phyloP scores from a whole-genome alignment of 2,113 vertebrate genomes.

The Miniopterus natalensis region DNA sequence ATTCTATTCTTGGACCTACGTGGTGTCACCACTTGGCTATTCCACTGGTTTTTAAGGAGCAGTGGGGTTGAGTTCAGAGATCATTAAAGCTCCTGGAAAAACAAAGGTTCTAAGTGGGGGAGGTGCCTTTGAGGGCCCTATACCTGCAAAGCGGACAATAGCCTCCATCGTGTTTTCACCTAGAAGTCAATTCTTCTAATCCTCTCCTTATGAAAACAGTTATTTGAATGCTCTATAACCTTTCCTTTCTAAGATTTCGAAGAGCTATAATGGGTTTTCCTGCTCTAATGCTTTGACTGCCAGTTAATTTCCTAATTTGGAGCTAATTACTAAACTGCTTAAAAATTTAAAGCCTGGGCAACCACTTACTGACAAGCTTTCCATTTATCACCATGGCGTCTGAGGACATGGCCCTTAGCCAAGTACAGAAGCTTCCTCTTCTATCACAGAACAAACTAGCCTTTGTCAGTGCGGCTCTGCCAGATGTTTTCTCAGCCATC shows the following conservation, averaged over 20 bases:
- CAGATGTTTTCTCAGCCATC: neutral
- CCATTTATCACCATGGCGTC: slow-evolving; percentile 41
- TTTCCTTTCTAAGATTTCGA: slow-evolving; percentile 31
- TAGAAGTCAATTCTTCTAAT: neutral
- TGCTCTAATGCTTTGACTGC: slow-evolving; percentile 9
- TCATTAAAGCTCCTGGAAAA: neutral
- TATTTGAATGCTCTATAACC: neutral
- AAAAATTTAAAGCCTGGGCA: slow-evolving; percentile 68
- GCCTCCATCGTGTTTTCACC: slow-evolving; percentile 66
- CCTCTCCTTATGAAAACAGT: neutral
- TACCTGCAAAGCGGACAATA: neutral
- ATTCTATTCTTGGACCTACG: slow-evolving; percentile 39
- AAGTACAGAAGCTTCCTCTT: slow-evolving; percentile 55
- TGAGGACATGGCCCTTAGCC: slow-evolving; percentile 32
- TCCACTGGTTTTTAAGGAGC: neutral
- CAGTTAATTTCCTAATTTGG: slow-evolving; percentile 64
- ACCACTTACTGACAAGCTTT: slow-evolving; percentile 52
- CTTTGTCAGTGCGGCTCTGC: neutral
- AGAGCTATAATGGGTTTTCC: slow-evolving; percentile 41
- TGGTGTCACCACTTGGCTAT: neutral
- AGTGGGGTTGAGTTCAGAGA: neutral
- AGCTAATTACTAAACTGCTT: slow-evolving; percentile 76
- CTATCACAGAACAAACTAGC: neutral
- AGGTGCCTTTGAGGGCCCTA: neutral
- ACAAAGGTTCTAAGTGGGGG: neutral